Conservation (phyloP, 2,113 vertebrate genomes). For the Mobula hypostoma region DNA sequence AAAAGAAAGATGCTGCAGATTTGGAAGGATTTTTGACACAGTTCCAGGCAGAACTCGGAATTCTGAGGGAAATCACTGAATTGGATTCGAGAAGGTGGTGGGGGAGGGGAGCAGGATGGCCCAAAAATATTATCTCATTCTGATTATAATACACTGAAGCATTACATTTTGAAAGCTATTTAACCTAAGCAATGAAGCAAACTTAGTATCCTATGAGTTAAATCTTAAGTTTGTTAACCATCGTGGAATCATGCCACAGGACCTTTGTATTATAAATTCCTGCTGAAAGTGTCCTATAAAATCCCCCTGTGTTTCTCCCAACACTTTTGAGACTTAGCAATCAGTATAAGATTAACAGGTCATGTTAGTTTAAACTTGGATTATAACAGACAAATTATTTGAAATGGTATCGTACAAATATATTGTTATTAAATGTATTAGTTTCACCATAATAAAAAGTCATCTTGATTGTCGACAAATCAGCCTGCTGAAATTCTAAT, state of each 20-base stretch:
- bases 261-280: not conserved
- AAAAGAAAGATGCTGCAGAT: not conserved
- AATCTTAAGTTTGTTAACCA: not conserved
- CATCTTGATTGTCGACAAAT: not conserved
- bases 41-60: not conserved
- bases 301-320: not conserved
- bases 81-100: not conserved
- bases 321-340: not conserved
- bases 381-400: not conserved
- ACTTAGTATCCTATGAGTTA: not conserved
- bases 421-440: not conserved
- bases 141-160: not conserved
- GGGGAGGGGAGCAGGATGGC: too few species aligned
- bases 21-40: not conserved
- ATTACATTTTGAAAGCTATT: not conserved
- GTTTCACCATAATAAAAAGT: not conserved
- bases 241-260: not conserved
- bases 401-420: not conserved
- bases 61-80: not conserved
- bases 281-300: not conserved
- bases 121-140: not conserved
- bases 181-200: not conserved
- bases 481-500: too few species aligned
- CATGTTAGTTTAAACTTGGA: not conserved
- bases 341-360: not conserved